Base-by-base conservation (phyloP, 2,888 invertebrate genomes). In the Euzophera pinguis region DNA sequence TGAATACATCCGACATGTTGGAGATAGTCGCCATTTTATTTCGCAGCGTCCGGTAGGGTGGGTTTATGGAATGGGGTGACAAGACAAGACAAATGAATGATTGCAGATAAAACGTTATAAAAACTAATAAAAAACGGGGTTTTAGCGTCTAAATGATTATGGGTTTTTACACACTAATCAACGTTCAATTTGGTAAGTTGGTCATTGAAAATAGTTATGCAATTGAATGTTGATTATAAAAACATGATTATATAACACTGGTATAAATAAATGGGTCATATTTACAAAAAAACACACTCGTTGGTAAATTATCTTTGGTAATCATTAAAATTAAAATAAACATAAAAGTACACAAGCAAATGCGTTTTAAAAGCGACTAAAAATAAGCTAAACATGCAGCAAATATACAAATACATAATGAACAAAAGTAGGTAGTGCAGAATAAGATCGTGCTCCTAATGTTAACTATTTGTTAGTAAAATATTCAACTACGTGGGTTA, bases 51-150 rank as follows among this genome's bases (percentile, higher is more conserved):
- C 78, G 75, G 73, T 75, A 73, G 79, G 88, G 84, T 82, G 70
- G 88, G 85, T 85, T 57, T 85, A 87, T 88, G 89, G 89, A 89
- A 89, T 85, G 84, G 87, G 89, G 86, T 89, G 88, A 88, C 68
- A 85, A 88, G 84, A 88, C 86, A 86, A 86, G 86, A 88, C 87
- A 83, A 88, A 89, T 90, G 89, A 90, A 90, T 89, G 90, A 90
- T 79, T 76, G 88, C 84, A 78, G 65, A 74, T 71, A 80, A 80
- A 69, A 80, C 75, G 65, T 73, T 78, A 84, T 80, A 82, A 75
- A 79, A 78, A 79, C 80, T 78, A 78, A 22, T 22, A 22, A 22
- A 83, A 84, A 78, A 71, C 65, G 63, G 65, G 68, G 56, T 81
- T 82, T n/a, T 86, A 84, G 86, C 79, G 22, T 22, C 22, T 78